These are phyloP conservation scores for Bovichtus diacanthus DNA, from an alignment of 2,797 vertebrate species.

Conservation along the genomic window DNA sequence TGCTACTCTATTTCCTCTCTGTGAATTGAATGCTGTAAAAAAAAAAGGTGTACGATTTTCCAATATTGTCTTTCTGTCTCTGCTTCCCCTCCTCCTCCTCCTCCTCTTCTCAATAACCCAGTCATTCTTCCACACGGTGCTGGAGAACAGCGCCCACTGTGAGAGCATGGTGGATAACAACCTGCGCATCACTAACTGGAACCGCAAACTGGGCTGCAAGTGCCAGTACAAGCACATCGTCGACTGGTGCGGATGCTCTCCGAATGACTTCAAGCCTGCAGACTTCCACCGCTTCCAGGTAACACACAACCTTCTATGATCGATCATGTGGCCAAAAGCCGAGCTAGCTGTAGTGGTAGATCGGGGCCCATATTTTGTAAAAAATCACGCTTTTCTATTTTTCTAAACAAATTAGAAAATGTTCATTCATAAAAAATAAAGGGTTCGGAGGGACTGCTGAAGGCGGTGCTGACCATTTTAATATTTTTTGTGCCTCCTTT, in stretches of 20 bases:
- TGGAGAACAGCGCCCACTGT: conserved; percentile 94
- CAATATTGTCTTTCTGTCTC: conserved; percentile 49
- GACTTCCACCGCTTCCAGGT: conserved; percentile 99
- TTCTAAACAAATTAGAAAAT: background rate
- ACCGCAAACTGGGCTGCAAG: conserved; percentile 97
- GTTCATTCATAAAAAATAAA: background rate
- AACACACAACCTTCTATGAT: background rate
- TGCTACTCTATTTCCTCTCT: conserved; percentile 47
- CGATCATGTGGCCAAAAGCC: background rate
- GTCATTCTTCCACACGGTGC: conserved; percentile 98
- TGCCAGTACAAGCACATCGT: conserved; percentile 99
- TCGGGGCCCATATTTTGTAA: background rate
- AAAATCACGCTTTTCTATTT: background rate
- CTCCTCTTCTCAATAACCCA: conserved; percentile 60
- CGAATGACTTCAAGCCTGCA: conserved; percentile 97
- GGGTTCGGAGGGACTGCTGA: background rate
- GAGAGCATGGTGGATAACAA: conserved; percentile 97
- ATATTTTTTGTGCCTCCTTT: background rate
- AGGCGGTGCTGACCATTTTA: background rate
- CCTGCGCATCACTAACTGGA: conserved; percentile 98
- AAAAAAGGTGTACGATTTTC: conserved; percentile 45
- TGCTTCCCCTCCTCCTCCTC: background rate
- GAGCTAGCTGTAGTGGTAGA: background rate
- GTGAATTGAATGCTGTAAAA: conserved; percentile 45
- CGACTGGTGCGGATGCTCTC: conserved; percentile 98